Conservation (phyloP, 2,888 invertebrate species). For the Eupithecia subumbrata region DNA sequence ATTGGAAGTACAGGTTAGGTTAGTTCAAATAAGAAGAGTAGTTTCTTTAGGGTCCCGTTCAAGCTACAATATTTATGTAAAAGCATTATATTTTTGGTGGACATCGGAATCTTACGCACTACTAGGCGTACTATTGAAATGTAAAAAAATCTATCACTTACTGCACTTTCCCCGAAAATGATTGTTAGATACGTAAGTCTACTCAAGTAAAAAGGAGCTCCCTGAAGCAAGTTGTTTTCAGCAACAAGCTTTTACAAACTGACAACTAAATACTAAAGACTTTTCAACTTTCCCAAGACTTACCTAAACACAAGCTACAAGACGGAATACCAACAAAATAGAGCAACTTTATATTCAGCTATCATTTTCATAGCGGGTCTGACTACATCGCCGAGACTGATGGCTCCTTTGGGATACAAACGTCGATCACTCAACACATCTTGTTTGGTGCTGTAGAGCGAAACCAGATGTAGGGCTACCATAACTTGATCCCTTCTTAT, state of each 20-base stretch:
- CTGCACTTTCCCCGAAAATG: no score
- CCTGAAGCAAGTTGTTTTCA: neutral
- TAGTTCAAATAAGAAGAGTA: no score
- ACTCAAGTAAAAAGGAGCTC: neutral
- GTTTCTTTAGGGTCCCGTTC: neutral
- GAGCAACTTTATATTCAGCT: neutral
- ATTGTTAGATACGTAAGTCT: neutral
- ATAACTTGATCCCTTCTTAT: neutral
- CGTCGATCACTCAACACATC: slow-evolving; percentile 19
- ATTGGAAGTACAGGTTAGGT: neutral
- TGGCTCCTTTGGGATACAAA: slow-evolving; percentile 8
- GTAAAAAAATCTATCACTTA: no score
- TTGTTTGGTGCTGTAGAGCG: neutral
- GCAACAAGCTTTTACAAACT: neutral
- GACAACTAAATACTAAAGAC: neutral
- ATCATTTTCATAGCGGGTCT: slow-evolving; percentile 8
- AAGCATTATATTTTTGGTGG: neutral
- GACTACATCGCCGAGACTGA: slow-evolving; percentile 12
- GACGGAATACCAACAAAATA: neutral
- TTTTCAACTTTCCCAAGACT: neutral
- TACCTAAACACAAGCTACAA: neutral
- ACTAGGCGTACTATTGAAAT: no score
- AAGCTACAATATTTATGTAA: neutral
- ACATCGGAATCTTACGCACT: neutral
- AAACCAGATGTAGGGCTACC: neutral